These are phyloP conservation scores for Hydrozoanthus tunicans DNA, from an alignment of 64 coral and sea anemone genomes.

Conservation along the genomic window DNA sequence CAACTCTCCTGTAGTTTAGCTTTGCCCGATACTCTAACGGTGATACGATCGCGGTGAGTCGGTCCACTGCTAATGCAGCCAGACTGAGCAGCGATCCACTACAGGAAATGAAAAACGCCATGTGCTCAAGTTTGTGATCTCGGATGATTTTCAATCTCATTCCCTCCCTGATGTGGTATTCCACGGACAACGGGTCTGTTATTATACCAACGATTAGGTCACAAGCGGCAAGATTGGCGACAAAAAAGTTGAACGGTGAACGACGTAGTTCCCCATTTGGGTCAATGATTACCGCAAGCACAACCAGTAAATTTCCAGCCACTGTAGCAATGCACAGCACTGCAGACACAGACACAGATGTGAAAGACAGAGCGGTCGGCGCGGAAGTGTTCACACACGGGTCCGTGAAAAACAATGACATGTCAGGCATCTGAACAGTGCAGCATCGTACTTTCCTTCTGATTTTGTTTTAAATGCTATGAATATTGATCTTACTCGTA, in stretches of 20 bases:
- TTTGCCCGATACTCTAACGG: constrained; percentile 30
- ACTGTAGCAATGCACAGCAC: constrained; percentile 46
- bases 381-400: constrained; percentile 33
- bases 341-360: constrained; percentile 45
- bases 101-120: constrained; percentile 69
- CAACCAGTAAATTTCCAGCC: constrained; percentile 63
- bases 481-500: too few species aligned
- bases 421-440: not conserved
- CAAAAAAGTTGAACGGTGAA: constrained; percentile 77
- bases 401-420: constrained; percentile 25
- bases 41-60: constrained; percentile 32
- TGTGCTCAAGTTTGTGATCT: constrained; percentile 32
- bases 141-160: not conserved
- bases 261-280: constrained; percentile 67
- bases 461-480: too few species aligned
- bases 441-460: too few species aligned
- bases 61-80: constrained; percentile 27
- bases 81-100: constrained; percentile 68
- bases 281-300: constrained; percentile 77
- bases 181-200: constrained; percentile 62
- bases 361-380: constrained; percentile 38
- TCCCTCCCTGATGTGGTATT: constrained; percentile 72
- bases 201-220: constrained; percentile 82
- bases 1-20: constrained; percentile 22
- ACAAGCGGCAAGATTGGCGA: constrained; percentile 78